Evolutionary conservation across 2,797 vertebrate species (phyloP).

Genomic region (Sebastes taczanowskii): DNA sequence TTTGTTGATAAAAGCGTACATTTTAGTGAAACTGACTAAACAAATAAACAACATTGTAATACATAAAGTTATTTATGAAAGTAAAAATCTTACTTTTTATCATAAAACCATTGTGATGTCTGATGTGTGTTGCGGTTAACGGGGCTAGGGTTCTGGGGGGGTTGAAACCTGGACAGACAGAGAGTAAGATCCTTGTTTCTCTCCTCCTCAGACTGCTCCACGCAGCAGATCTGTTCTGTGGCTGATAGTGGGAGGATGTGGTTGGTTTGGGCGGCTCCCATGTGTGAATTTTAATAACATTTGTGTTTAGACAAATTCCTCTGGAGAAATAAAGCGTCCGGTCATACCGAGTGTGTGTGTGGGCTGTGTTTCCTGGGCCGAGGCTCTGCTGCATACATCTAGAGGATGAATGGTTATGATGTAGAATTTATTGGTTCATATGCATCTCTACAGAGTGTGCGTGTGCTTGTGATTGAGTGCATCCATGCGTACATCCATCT

Average conservation of each 20-base stretch:
- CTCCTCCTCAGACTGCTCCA: too few relatives aligned
- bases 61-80: too few relatives aligned
- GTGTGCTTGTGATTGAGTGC: background rate
- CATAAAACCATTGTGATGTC: too few relatives aligned
- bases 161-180: too few relatives aligned
- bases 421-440: background rate
- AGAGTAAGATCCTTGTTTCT: too few relatives aligned
- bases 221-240: background rate
- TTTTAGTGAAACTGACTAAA: too few relatives aligned
- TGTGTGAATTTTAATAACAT: background rate
- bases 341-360: background rate
- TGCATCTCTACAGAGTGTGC: background rate
- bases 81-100: too few relatives aligned
- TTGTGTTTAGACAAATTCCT: background rate
- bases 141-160: fast-evolving
- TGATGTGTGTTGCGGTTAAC: too few relatives aligned
- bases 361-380: background rate
- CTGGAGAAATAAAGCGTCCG: background rate
- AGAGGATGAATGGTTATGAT: background rate
- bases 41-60: too few relatives aligned
- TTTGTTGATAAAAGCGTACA: too few relatives aligned
- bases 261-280: background rate
- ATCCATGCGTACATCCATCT: background rate
- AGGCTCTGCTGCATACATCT: background rate
- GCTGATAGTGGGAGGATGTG: background rate